phyloP scores from a whole-genome alignment of 2,113 vertebrate species.

The Montifringilla adamsi region DNA sequence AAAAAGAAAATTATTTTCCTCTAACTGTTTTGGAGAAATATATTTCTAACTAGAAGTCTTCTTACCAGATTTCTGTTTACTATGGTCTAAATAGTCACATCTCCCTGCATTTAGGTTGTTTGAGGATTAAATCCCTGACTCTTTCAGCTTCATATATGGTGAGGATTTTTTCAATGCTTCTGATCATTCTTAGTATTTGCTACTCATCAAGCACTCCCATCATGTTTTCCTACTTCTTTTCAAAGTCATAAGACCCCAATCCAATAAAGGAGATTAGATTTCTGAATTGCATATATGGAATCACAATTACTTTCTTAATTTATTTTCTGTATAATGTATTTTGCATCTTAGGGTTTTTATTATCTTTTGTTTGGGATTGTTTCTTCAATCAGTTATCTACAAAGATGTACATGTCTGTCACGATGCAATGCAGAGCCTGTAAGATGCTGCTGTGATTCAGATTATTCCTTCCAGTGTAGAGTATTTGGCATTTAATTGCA shows the following conservation, averaged over 20 bases:
- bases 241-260: background rate
- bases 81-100: background rate
- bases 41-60: background rate
- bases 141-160: background rate
- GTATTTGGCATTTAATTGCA: background rate
- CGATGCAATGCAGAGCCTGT: background rate
- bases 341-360: background rate
- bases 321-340: background rate
- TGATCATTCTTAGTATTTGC: background rate
- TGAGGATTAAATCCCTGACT: background rate
- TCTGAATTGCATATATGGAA: background rate
- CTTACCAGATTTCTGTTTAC: background rate
- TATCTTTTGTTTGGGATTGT: background rate
- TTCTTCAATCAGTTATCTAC: background rate
- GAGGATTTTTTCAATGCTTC: background rate
- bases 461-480: background rate
- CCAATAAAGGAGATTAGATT: background rate
- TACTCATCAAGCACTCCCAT: background rate
- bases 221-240: background rate
- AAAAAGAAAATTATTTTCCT: background rate
- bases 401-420: background rate
- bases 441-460: background rate
- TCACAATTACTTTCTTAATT: background rate
- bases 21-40: background rate
- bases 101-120: background rate